These are phyloP conservation scores for Nyctibius grandis DNA, from an alignment of 2,797 vertebrate genomes.

Conservation along the genomic window DNA sequence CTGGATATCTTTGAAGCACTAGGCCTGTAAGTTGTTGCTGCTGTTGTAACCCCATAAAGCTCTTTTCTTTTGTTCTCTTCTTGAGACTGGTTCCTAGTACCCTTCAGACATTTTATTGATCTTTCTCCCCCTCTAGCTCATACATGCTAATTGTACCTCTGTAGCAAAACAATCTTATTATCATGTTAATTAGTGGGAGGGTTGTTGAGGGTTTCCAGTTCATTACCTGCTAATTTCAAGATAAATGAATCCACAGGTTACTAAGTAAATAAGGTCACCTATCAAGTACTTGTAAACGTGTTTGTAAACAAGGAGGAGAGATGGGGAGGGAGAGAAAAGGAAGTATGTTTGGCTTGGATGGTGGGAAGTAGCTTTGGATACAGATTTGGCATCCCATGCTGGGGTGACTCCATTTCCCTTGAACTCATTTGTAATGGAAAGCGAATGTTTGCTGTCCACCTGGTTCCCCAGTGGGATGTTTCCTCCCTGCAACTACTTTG, in stretches of 20 bases:
- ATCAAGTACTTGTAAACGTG: constrained; percentile 84
- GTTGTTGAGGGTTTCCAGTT: constrained; percentile 84
- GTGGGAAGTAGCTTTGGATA: constrained; percentile 62
- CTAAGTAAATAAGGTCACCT: constrained; percentile 86
- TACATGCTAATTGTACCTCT: constrained; percentile 83
- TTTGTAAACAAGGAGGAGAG: constrained; percentile 84
- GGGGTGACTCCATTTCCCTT: constrained; percentile 74
- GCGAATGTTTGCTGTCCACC: constrained; percentile 82
- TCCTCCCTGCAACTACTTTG: constrained; percentile 60
- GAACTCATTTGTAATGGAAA: constrained; percentile 87
- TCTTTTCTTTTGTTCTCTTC: constrained; percentile 68
- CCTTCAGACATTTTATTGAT: constrained; percentile 81
- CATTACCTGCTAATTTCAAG: constrained; percentile 87
- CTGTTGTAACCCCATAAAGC: constrained; percentile 47
- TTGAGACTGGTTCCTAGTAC: constrained; percentile 60
- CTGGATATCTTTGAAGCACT: neutral
- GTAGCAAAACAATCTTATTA: constrained; percentile 85
- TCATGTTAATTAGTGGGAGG: constrained; percentile 87
- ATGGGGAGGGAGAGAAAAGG: constrained; percentile 52
- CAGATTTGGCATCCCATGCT: constrained; percentile 74
- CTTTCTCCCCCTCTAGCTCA: constrained; percentile 73
- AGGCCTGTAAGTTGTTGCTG: constrained; percentile 16
- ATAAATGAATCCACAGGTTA: constrained; percentile 86
- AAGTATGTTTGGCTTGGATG: constrained; percentile 71
- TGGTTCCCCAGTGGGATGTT: constrained; percentile 73